Evolutionary conservation across 2,797 vertebrate species (phyloP).

Genomic region (Gambelia wislizenii): DNA sequence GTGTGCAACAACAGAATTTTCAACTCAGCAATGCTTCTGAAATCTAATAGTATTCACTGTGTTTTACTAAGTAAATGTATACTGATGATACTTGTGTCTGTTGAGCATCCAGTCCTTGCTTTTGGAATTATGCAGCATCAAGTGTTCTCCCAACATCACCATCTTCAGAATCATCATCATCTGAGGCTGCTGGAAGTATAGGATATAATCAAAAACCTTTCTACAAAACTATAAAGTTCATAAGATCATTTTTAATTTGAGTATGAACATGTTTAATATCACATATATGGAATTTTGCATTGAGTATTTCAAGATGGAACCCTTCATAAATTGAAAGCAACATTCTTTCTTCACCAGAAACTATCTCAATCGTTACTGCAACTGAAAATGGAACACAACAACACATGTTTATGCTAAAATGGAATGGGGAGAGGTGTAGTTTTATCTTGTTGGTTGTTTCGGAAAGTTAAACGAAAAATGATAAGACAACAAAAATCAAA

Average conservation of each 20-base stretch:
- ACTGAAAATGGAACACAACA: not conserved
- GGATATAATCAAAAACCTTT: slow-evolving; percentile 67
- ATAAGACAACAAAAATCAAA: not conserved
- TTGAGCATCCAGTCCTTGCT: slow-evolving; percentile 72
- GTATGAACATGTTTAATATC: not conserved
- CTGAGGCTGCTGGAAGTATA: slow-evolving; percentile 84
- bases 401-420: not conserved
- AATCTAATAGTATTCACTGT: slow-evolving; percentile 72
- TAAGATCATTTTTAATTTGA: slow-evolving; percentile 3
- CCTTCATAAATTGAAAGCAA: not conserved
- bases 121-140: slow-evolving; percentile 78
- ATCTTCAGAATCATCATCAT: slow-evolving; percentile 86
- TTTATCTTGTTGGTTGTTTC: not conserved
- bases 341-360: not conserved
- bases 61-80: slow-evolving; percentile 69
- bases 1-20: slow-evolving; percentile 68
- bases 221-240: slow-evolving; percentile 13
- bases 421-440: not conserved
- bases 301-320: not conserved
- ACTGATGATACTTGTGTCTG: slow-evolving; percentile 64
- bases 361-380: not conserved
- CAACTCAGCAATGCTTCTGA: slow-evolving; percentile 72
- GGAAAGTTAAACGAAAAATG: not conserved
- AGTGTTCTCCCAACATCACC: slow-evolving; percentile 80
- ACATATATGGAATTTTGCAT: not conserved